Conservation (phyloP, 35 echinoderm and acorn worm genomes). For the Heliocidaris erythrogramma region DNA sequence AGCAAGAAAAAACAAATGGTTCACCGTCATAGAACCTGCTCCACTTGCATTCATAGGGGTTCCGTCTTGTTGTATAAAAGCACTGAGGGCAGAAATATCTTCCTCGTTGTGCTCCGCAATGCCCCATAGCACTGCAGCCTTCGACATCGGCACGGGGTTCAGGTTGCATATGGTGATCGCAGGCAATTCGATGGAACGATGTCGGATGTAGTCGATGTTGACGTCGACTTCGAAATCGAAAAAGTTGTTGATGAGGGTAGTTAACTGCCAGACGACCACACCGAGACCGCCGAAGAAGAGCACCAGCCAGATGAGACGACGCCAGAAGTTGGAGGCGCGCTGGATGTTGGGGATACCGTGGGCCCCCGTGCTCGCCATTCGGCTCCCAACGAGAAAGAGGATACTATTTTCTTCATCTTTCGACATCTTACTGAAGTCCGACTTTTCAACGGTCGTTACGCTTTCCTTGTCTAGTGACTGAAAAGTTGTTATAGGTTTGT, state of each 20-base stretch:
- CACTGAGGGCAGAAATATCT: not conserved
- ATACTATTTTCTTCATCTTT: conserved; percentile 20
- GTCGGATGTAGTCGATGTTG: conserved; percentile 58
- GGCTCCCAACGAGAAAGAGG: conserved; percentile 24
- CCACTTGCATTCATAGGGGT: not conserved
- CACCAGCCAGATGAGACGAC: conserved; percentile 61
- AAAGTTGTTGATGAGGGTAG: conserved; percentile 44
- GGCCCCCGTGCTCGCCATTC: conserved; percentile 48
- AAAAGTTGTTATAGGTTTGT: not conserved
- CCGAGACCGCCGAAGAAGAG: conserved; percentile 61
- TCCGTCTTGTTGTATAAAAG: not conserved
- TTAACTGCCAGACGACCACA: conserved; percentile 51
- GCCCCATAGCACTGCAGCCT: not conserved
- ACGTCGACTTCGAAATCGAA: conserved; percentile 57
- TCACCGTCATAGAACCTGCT: not conserved
- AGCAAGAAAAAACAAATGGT: not conserved
- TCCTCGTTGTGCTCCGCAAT: not conserved
- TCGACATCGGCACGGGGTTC: conserved; percentile 61
- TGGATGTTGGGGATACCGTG: conserved; percentile 89
- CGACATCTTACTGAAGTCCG: not conserved
- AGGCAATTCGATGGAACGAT: conserved; percentile 52
- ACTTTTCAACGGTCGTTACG: not conserved
- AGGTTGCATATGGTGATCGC: conserved; percentile 90
- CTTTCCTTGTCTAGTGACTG: not conserved
- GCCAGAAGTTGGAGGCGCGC: conserved; percentile 45